A percentile compares a stretch with the other conserved stretches of the same genome.
phyloP scores from a whole-genome alignment of 2,113 vertebrate species.

The Atractosteus spatula region DNA sequence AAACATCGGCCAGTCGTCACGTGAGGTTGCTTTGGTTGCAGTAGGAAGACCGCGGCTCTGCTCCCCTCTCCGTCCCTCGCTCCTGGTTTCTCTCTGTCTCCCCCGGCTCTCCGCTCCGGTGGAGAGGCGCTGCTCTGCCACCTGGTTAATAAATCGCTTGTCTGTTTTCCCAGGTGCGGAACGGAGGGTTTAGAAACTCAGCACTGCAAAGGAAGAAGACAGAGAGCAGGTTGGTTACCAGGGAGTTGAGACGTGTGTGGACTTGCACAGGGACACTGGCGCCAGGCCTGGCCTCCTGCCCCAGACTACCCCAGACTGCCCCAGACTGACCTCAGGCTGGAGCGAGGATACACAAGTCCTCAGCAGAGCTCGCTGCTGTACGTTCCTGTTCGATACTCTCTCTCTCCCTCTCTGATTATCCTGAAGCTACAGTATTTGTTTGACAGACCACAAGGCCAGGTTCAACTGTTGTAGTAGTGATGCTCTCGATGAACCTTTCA shows the following conservation, averaged over 20 bases:
- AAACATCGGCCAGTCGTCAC: not conserved
- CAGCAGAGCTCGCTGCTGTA: too few relatives aligned
- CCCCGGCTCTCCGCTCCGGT: constrained; percentile 7
- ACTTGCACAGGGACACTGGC: too few relatives aligned
- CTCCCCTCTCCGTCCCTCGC: constrained; percentile 28
- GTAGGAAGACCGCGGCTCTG: constrained; percentile 9
- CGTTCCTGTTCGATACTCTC: too few relatives aligned
- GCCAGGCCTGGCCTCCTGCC: too few relatives aligned
- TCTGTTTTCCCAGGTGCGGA: constrained; percentile 46
- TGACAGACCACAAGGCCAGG: too few relatives aligned
- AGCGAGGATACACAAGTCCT: too few relatives aligned
- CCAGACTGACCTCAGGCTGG: too few relatives aligned
- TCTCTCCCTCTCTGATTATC: too few relatives aligned
- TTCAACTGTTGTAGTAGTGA: too few relatives aligned
- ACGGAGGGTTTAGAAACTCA: constrained; percentile 63
- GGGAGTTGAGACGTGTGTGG: too few relatives aligned
- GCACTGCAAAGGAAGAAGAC: constrained; percentile 54
- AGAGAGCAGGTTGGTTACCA: constrained; percentile 21
- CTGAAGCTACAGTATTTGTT: too few relatives aligned
- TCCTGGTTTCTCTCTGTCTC: constrained; percentile 31
- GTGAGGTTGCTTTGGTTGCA: constrained; percentile 14
- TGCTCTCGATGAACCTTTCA: too few relatives aligned
- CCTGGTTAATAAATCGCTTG: constrained; percentile 5
- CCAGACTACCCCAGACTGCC: not conserved
- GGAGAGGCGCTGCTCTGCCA: not conserved